Percentiles rank a stretch among this genome's conserved stretches.
phyloP scores from a whole-genome alignment of 1,140 invertebrate genomes.

The Schlechtendalia chinensis region DNA sequence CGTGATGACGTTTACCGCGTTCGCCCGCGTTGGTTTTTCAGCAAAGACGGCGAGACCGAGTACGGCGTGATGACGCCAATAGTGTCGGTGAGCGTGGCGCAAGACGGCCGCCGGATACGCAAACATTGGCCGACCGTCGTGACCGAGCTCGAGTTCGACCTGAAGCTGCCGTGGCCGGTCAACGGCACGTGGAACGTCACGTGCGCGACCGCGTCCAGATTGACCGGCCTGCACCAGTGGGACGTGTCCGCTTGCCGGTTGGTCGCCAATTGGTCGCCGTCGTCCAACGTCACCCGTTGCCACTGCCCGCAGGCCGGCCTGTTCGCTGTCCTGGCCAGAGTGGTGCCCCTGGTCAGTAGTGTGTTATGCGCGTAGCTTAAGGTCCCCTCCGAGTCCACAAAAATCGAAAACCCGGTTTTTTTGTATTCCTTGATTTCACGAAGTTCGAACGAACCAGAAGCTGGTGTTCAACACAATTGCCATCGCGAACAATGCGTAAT shows the following conservation, averaged over 20 bases:
- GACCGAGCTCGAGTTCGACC: constrained; percentile 12
- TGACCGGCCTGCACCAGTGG: constrained; percentile 56
- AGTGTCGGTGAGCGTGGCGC: constrained; percentile 57
- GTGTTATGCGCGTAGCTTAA: too few species aligned
- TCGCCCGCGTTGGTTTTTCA: constrained; percentile 11
- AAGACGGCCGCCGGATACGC: constrained; percentile 31
- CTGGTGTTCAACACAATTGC: too few species aligned
- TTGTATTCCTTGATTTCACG: too few species aligned
- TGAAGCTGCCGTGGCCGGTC: constrained; percentile 53
- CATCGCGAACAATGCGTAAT: too few species aligned
- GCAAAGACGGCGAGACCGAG: constrained; percentile 67
- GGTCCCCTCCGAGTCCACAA: too few species aligned
- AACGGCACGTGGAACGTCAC: constrained; percentile 58
- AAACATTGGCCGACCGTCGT: not conserved
- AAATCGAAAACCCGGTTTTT: too few species aligned
- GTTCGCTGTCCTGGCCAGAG: constrained; percentile 47
- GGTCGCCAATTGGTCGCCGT: not conserved
- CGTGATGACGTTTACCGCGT: too few species aligned
- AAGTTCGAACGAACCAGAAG: too few species aligned
- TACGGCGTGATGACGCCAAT: constrained; percentile 66
- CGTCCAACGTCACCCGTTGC: constrained; percentile 50
- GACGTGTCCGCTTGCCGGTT: constrained; percentile 49
- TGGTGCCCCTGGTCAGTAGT: constrained; percentile 10
- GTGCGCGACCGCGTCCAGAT: constrained; percentile 58
- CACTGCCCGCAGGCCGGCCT: constrained; percentile 51